Base-by-base conservation (phyloP, 2,797 vertebrate species). In the Pipistrellus kuhlii region DNA sequence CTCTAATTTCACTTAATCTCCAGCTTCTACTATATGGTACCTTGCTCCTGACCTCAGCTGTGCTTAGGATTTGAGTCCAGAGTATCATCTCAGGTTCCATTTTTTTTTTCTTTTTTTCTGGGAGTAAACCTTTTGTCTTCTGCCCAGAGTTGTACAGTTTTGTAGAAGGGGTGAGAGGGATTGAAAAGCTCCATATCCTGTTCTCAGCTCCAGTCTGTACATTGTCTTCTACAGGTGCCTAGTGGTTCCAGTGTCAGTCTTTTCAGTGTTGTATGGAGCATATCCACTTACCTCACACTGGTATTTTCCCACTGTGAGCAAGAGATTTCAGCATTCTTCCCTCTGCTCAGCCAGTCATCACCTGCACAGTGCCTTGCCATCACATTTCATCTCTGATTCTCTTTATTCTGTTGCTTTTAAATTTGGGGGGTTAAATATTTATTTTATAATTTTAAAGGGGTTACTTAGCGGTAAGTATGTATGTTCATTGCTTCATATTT, bases 391-490 rank as follows among this genome's bases (percentile, higher is more conserved):
- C 46, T 13, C 15, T 35, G 11, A 6, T 84, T 57, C 59, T 76
- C 57, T 85, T 80, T 81, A 8, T 85, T 81, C 32, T 30, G 1
- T 46, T 73, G 72, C 18, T 78, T 89, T 81, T 48, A 83, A 68
- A 78, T 44, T 23, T 23, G 46, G 32, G 46, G 12, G 30, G 5
- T 76, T 85, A 86, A 81, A 35, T 84, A 55, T 51, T 88, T 90
- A 77, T 27, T 77, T 48, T 51, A 38, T 55, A 71, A 88, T 64
- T 80, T 80, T 71, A 69, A 88, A 81, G 48, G 18, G 10, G 35
- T 71, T 80, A 38, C 38, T 57, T 18, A 64, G 53, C 53, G n/a
- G 30, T 75, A 82, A 83, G 46, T 46, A 53, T 12, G 1, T 75
- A 32, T 21, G 27, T 6, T 27, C 66, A 85, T 9, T 32, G 12